phyloP scores from a whole-genome alignment of 2,113 vertebrate species.

The Orycteropus afer region DNA sequence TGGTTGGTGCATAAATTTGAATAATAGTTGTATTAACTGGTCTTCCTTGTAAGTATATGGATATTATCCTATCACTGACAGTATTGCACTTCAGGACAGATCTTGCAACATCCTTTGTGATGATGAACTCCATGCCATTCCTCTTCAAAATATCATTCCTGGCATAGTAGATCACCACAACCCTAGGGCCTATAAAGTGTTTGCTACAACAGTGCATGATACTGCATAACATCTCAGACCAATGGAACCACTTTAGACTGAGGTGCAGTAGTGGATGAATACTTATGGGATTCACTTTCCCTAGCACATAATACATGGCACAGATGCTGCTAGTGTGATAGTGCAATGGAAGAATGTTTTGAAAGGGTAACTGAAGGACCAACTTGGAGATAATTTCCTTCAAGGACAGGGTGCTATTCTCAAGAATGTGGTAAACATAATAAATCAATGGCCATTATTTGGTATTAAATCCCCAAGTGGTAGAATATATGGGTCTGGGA shows the following conservation, averaged over 20 bases:
- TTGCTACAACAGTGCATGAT: background rate
- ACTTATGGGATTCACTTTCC: background rate
- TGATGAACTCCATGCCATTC: no score
- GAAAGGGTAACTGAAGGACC: background rate
- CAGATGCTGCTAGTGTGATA: background rate
- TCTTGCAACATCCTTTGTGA: no score
- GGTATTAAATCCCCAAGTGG: rapidly evolving
- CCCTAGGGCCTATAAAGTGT: background rate
- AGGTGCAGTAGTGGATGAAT: background rate
- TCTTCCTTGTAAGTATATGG: no score
- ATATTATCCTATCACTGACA: no score
- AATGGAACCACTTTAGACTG: background rate
- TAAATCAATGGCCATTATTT: background rate
- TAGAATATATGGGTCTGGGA: no score
- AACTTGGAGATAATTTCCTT: background rate
- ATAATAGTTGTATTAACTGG: no score
- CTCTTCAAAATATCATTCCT: no score
- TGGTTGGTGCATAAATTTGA: no score
- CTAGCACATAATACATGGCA: rapidly evolving
- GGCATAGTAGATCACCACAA: no score
- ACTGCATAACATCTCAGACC: background rate
- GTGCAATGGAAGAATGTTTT: background rate
- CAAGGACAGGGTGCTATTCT: background rate
- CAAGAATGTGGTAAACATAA: background rate
- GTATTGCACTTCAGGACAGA: no score